Base-by-base conservation (phyloP, 2,888 invertebrate species). In the Plebejus argus region DNA sequence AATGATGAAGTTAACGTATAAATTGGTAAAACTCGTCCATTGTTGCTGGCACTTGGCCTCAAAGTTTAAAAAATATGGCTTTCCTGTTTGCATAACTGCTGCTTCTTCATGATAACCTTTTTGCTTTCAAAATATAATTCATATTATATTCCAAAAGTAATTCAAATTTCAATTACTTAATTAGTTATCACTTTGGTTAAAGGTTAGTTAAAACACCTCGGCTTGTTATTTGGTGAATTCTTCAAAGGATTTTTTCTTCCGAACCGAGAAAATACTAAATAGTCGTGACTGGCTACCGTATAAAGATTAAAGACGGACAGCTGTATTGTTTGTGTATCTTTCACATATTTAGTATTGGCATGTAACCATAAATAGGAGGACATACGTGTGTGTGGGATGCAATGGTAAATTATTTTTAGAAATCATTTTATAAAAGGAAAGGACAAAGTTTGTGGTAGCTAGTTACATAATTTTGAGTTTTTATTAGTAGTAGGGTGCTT, bases 261-360 rank as follows among this genome's bases (percentile, higher is more conserved):
- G 4, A 23, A 72, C 15, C 15, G 49, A 49, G 23, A 72, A 72
- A 15, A 23, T 72, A 72, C 10, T 23, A 4, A 7, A 20, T n/a
- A 10, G 10, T 23, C 23, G 56, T n/a, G 56, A 23, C 23, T 61
- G 23, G 72, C 49, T 49, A 20, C 72, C 72, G 72, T 72, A 45
- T 72, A 15, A 45, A 72, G 71, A 20, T 1, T 72, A 15, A 45
- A 72, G 71, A 20, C 7, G 23, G 71, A 28, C 72, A 49, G 72
- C 49, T 72, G 72, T 45, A 20, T n/a, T n/a, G 12, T 35, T 45
- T 28, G 28, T 28, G 45, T 45, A 45, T 45, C 8, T 45, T 72
- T 49, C 45, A 23, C 72, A 49, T 45, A 49, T n/a, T n/a, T n/a
- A 45, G 72, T 49, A 20, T 72, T 18, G 72, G 15, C 23, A 23